Evolutionary conservation across 2,888 invertebrate species (phyloP).

Genomic region (Microctonus hyperodae): DNA sequence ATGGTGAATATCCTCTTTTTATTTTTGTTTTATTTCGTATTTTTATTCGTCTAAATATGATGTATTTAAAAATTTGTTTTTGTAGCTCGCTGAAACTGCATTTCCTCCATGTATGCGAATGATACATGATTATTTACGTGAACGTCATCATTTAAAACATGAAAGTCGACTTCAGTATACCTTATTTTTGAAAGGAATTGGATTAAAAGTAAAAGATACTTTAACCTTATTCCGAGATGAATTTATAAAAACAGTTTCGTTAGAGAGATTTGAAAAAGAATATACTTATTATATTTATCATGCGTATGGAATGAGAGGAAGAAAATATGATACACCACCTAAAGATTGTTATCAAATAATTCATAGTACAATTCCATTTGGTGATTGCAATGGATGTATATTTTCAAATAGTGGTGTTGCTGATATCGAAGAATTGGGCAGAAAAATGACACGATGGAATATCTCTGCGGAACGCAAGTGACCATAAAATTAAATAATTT

Average conservation of each 20-base stretch:
- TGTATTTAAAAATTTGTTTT: neutral
- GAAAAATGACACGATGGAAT: conserved; percentile 7
- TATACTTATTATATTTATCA: conserved; percentile 15
- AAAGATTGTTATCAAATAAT: neutral
- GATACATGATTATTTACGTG: conserved; percentile 6
- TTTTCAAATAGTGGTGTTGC: neutral
- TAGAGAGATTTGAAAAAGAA: conserved; percentile 6
- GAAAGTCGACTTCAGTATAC: conserved; percentile 9
- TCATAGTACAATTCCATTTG: neutral
- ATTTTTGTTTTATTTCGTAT: neutral
- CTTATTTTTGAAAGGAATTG: conserved; percentile 16
- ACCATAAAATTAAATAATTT: neutral
- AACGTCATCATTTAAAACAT: conserved; percentile 22
- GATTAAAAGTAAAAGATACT: conserved; percentile 4
- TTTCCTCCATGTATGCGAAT: conserved; percentile 20
- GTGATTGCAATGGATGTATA: conserved; percentile 15
- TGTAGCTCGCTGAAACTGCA: neutral
- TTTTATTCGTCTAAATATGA: too few relatives aligned
- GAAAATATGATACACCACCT: neutral
- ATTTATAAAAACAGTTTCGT: neutral
- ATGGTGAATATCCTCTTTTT: neutral
- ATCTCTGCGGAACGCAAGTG: conserved; percentile 4
- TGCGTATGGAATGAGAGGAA: conserved; percentile 20
- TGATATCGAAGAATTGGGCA: conserved; percentile 14
- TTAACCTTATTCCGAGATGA: conserved; percentile 4